phyloP scores from a whole-genome alignment of 92 coral and sea anemone species.

The Zoanthus sociatus region DNA sequence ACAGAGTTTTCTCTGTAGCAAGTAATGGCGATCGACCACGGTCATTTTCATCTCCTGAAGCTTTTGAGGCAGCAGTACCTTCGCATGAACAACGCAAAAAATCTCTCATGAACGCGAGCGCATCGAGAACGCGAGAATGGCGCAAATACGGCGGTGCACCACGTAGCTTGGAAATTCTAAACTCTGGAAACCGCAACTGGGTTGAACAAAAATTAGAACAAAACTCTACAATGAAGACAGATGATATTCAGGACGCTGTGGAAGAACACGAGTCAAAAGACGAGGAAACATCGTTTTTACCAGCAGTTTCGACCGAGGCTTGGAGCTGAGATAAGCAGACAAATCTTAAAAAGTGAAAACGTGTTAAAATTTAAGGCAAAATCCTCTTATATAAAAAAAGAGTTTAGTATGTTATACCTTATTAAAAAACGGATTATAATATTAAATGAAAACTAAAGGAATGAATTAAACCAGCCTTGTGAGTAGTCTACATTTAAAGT shows the following conservation, averaged over 20 bases:
- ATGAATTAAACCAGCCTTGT: no score
- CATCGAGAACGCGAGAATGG: slow-evolving; percentile 28
- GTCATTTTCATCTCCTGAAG: not conserved
- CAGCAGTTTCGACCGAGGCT: not conserved
- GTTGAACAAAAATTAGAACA: not conserved
- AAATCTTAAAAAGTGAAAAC: not conserved
- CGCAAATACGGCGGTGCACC: slow-evolving; percentile 12
- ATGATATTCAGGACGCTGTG: not conserved
- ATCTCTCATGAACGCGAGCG: slow-evolving; percentile 29
- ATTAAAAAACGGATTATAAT: no score
- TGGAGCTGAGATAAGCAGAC: not conserved
- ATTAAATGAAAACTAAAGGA: no score
- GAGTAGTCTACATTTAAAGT: no score
- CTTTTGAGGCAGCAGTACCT: not conserved
- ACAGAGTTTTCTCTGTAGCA: slow-evolving; percentile 44
- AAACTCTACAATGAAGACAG: not conserved
- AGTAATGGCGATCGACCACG: not conserved
- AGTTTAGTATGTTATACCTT: not conserved
- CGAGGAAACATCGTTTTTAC: not conserved
- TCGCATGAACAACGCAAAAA: not conserved
- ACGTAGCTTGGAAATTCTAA: not conserved
- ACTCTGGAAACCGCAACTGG: not conserved
- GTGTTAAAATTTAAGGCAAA: not conserved
- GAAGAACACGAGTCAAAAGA: not conserved
- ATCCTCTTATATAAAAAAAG: not conserved